Base-by-base conservation (phyloP, 2,888 invertebrate genomes). In the Scrobipalpa atriplicella region DNA sequence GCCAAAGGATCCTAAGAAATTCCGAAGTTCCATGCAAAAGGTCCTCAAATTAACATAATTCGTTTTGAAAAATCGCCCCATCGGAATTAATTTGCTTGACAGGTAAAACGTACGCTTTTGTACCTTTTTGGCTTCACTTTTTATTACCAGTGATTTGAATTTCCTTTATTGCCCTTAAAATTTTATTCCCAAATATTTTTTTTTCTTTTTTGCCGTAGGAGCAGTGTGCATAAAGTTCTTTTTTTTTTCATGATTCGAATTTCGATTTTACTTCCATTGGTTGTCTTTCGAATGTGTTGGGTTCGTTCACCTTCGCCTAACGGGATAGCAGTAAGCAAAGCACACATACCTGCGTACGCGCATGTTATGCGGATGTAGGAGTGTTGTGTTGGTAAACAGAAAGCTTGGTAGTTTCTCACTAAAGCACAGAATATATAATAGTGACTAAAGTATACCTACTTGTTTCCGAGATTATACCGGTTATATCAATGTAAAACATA, bases 361-460 rank as follows among this genome's bases (percentile, higher is more conserved):
- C 9, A 11, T 29, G 13, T 66, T 47, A 41, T 62, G 16, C 47
- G 11, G 21, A n/a, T 64, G 38, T 38, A 21, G 29, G 39, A 58
- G 18, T 13, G 1, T 36, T 62, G 43, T 67, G 67, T 66, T 69
- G 65, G 69, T 69, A 69, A 69, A 69, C 69, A 69, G 52, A 64
- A 52, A 18, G 58, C n/a, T n/a, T n/a, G 36, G 16, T 5, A 29
- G 29, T 3, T 16, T 16, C 9, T 36, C 8, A 29, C 29, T 29
- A 29, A 29, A 19, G 51, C 1, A 47, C n/a, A n/a, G n/a, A n/a
- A n/a, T n/a, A n/a, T n/a, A n/a, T n/a, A n/a, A n/a, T n/a, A n/a
- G n/a, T n/a, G n/a, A n/a, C n/a, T n/a, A n/a, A n/a, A n/a, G n/a
- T n/a, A n/a, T n/a, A n/a, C n/a, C n/a, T 11, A 47, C n/a, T n/a